Evolutionary conservation across 2,113 vertebrate species (phyloP).

Genomic region (Neoarius graeffei): DNA sequence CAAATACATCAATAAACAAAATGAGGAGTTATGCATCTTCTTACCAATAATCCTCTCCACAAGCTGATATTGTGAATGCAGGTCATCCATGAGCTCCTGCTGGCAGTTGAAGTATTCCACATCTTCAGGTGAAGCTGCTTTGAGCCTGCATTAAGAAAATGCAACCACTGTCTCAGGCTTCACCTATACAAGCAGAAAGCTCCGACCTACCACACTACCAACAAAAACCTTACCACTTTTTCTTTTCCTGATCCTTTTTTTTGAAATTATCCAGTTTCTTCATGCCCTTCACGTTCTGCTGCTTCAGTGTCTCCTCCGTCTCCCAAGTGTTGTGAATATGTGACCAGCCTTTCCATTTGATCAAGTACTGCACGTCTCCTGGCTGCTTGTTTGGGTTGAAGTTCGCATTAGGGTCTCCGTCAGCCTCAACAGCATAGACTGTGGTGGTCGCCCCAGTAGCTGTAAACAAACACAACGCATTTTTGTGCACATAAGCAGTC

Average conservation of each 20-base stretch:
- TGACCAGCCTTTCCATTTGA: constrained; percentile 99
- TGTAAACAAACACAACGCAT: constrained; percentile 55
- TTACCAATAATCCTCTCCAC: constrained; percentile 97
- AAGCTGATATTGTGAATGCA: constrained; percentile 96
- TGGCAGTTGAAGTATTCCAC: constrained; percentile 98
- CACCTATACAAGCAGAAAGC: too few relatives aligned
- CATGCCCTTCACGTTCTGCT: constrained; percentile 98
- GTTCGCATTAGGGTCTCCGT: constrained; percentile 89
- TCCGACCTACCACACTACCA: background rate
- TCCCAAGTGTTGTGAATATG: constrained; percentile 99
- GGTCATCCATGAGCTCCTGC: constrained; percentile 92
- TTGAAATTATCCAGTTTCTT: constrained; percentile 99
- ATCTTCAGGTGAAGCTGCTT: constrained; percentile 95
- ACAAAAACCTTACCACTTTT: constrained; percentile 79
- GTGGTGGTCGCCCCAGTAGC: constrained; percentile 92
- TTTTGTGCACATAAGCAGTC: background rate
- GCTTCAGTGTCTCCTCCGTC: constrained; percentile 92
- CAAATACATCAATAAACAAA: background rate
- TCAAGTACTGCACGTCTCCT: constrained; percentile 90
- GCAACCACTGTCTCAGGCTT: background rate
- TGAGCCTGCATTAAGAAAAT: constrained; percentile 76
- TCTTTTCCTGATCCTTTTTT: constrained; percentile 95
- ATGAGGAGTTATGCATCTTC: constrained; percentile 8
- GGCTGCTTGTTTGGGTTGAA: constrained; percentile 85
- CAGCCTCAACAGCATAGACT: constrained; percentile 94